Evolutionary conservation across 2,888 invertebrate genomes (phyloP), one percentile per base, ranked within the genome.

Genomic region (Synanthedon formicaeformis): DNA sequence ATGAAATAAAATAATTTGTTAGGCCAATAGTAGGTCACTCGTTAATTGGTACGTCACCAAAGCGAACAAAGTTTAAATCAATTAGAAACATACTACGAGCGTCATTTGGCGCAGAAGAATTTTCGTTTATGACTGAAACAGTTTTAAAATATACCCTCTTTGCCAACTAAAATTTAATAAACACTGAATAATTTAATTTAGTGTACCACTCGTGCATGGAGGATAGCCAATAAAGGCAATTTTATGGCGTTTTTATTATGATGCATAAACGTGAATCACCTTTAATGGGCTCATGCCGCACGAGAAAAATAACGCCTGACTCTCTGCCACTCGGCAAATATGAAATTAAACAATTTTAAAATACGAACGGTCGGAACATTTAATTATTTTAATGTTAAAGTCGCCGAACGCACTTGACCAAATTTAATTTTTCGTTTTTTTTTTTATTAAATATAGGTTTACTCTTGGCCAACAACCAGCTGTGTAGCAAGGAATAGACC

Each of bases 241-340:
- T 86, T 87, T 80, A 87, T 85, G 67, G 78, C 71, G 61, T 74
- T 86, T 86, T 86, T 86, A 87, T 85, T 83, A 80, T 85, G 84
- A 83, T 78, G 78, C 82, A 84, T 80, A 78, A 82, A 78, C 80
- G 76, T 84, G 78, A 53, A 51, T 52, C 52, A 52, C 48, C 41
- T 71, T 73, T 80, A 79, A 82, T 75, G 78, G 73, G 57, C 59
- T 63, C 62, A 63, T 65, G 63, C 66, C 64, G 64, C 68, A 73
- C 62, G 67, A 71, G 57, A 75, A 75, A 77, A 74, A 67, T 69
- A 72, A 74, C 55, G 52, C 54, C 54, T 52, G 49, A 41, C 51
- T 45, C 45, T 6, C 45, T 6, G 49, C 16, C 51, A 51, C 41
- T 51, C 40, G 51, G 14, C 51, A 51, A 51, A 51, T 51, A 51